Percentiles rank a stretch among this genome's conserved stretches.
Evolutionary conservation across 2,113 vertebrate genomes (phyloP).

Genomic region (Tachysurus fulvidraco): DNA sequence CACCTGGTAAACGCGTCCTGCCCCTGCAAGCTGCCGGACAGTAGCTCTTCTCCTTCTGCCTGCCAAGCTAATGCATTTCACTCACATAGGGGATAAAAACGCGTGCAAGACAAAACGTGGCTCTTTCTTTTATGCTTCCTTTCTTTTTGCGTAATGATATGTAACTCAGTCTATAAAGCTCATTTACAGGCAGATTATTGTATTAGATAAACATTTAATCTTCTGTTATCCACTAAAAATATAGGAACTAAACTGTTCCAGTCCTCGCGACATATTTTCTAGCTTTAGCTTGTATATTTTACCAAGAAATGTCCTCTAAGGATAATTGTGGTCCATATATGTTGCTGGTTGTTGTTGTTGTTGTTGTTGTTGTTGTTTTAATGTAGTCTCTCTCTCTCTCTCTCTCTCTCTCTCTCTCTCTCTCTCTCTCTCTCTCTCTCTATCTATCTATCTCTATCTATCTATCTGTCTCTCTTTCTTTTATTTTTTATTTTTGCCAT

Average conservation of each 20-base stretch:
- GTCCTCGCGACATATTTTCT: not conserved
- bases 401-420: conserved; percentile 25
- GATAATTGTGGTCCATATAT: not conserved
- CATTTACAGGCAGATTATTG: not conserved
- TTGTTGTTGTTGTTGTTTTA: not conserved
- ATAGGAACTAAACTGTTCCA: not conserved
- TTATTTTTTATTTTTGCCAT: not conserved
- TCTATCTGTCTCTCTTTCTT: not conserved
- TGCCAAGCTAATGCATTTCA: conserved; percentile 25
- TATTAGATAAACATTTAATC: not conserved
- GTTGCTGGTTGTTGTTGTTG: not conserved
- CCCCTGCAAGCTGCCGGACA: conserved; percentile 69
- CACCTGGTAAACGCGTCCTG: conserved; percentile 76
- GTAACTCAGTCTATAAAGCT: not conserved
- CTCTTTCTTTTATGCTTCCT: not conserved
- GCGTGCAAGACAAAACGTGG: not conserved
- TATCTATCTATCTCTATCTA: not conserved
- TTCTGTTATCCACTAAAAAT: not conserved
- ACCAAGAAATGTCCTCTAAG: not conserved
- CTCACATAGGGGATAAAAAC: conserved; percentile 11
- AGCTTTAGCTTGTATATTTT: not conserved
- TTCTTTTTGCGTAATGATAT: not conserved
- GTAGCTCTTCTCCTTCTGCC: conserved; percentile 38
- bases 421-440: conserved; percentile 22
- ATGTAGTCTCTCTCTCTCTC: not conserved